These are phyloP conservation scores for Pagetopsis macropterus DNA, from an alignment of 2,797 vertebrate genomes.

Conservation along the genomic window DNA sequence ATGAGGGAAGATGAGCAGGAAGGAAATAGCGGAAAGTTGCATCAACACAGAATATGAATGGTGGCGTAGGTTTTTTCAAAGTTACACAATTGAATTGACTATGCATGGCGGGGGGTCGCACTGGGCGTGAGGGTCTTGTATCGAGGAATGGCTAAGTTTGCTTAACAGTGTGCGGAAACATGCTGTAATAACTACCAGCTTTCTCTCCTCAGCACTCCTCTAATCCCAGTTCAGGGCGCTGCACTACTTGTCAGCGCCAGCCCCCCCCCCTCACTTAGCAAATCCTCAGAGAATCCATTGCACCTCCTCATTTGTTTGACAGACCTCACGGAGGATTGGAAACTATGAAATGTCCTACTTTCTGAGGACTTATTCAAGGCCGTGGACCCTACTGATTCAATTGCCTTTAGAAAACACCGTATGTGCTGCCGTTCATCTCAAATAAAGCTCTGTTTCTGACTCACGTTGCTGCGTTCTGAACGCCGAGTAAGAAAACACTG, in stretches of 20 bases:
- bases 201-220: slow-evolving; percentile 38
- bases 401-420: slow-evolving; percentile 5
- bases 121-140: slow-evolving; percentile 52
- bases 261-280: slow-evolving; percentile 14
- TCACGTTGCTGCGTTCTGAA: slow-evolving; percentile 28
- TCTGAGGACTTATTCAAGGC: slow-evolving; percentile 24
- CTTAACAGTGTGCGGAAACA: slow-evolving; percentile 39
- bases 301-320: slow-evolving; percentile 46
- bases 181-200: slow-evolving; percentile 62
- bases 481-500: slow-evolving; percentile 25
- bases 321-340: slow-evolving; percentile 21
- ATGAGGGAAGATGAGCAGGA: slow-evolving; percentile 27
- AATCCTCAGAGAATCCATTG: slow-evolving; percentile 40
- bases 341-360: slow-evolving; percentile 18
- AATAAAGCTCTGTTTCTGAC: slow-evolving; percentile 26
- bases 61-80: slow-evolving; percentile 49
- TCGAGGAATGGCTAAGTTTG: slow-evolving; percentile 54
- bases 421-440: slow-evolving; percentile 21
- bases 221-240: slow-evolving; percentile 43
- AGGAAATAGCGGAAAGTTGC: slow-evolving; percentile 43
- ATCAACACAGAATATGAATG: slow-evolving; percentile 42
- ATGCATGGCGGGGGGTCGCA: slow-evolving; percentile 65
- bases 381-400: slow-evolving; percentile 6
- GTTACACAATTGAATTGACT: slow-evolving; percentile 65
- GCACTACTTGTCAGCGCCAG: slow-evolving; percentile 30